Percentiles rank a stretch among this genome's conserved stretches.
phyloP scores from a whole-genome alignment of 2,797 vertebrate species.

The Chelonia mydas region DNA sequence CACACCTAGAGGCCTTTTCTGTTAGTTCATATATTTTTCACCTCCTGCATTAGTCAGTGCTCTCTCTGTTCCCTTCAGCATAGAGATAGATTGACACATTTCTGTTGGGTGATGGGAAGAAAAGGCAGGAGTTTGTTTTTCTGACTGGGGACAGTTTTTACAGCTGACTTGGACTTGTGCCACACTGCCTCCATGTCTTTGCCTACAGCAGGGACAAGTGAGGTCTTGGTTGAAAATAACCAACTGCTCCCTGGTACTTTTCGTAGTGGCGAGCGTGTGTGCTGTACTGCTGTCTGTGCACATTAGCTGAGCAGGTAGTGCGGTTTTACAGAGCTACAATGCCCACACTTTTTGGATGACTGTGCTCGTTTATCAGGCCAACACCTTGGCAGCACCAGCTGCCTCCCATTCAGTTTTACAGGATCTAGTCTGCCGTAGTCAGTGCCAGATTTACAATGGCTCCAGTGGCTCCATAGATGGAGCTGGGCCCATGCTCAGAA shows the following conservation, averaged over 20 bases:
- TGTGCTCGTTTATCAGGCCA: neutral
- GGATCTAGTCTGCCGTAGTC: neutral
- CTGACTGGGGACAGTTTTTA: neutral
- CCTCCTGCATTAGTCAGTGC: fast-evolving
- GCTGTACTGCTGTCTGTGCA: neutral
- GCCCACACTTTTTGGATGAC: neutral
- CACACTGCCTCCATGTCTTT: neutral
- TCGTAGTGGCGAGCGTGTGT: neutral
- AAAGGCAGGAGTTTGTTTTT: neutral
- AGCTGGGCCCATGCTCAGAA: too few relatives aligned
- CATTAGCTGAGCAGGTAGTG: neutral
- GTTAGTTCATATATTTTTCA: neutral
- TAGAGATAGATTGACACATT: neutral
- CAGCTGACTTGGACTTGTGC: neutral
- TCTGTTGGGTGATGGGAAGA: neutral
- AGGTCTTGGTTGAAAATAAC: neutral
- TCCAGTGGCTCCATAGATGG: too few relatives aligned
- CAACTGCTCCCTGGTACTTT: neutral
- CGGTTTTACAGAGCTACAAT: neutral
- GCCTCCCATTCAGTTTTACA: neutral
- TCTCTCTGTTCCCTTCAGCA: fast-evolving
- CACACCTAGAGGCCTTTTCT: fast-evolving
- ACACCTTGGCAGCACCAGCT: neutral
- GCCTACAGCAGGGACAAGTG: too few relatives aligned
- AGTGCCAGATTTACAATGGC: too few relatives aligned